These are phyloP conservation scores for Homalodisca vitripennis DNA, from an alignment of 1,140 invertebrate genomes.

Conservation along the genomic window DNA sequence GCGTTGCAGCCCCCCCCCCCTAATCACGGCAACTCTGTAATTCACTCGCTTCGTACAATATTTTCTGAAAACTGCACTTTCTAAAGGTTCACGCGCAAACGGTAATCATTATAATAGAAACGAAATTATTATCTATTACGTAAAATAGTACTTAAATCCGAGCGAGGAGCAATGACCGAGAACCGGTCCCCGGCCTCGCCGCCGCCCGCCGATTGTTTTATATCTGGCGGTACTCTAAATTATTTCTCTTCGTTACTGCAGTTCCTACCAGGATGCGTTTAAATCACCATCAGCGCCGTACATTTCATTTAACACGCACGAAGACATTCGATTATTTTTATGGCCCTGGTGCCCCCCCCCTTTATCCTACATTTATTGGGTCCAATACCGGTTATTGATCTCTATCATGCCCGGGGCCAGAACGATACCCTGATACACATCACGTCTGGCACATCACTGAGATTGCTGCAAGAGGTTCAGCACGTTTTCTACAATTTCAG, in stretches of 20 bases:
- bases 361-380: no score
- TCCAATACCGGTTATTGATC: no score
- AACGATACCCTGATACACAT: no score
- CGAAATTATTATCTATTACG: slow-evolving; percentile 30
- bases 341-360: neutral
- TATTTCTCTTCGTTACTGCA: slow-evolving; percentile 14
- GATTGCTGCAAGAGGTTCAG: no score
- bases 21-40: slow-evolving; percentile 8
- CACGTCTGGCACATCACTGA: no score
- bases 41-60: slow-evolving; percentile 11
- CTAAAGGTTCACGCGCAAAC: neutral
- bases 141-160: slow-evolving; percentile 26
- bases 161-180: neutral
- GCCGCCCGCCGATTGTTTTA: slow-evolving; percentile 16
- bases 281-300: slow-evolving; percentile 22
- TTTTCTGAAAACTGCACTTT: slow-evolving; percentile 30
- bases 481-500: no score
- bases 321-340: slow-evolving; percentile 26
- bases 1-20: neutral
- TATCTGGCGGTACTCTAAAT: slow-evolving; percentile 11
- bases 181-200: neutral
- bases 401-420: no score
- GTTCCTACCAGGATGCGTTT: slow-evolving; percentile 16
- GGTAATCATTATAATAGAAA: slow-evolving; percentile 28
- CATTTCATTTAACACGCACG: slow-evolving; percentile 24